Conservation (phyloP, 2,888 invertebrate species). For the Dysmachus trigonus region DNA sequence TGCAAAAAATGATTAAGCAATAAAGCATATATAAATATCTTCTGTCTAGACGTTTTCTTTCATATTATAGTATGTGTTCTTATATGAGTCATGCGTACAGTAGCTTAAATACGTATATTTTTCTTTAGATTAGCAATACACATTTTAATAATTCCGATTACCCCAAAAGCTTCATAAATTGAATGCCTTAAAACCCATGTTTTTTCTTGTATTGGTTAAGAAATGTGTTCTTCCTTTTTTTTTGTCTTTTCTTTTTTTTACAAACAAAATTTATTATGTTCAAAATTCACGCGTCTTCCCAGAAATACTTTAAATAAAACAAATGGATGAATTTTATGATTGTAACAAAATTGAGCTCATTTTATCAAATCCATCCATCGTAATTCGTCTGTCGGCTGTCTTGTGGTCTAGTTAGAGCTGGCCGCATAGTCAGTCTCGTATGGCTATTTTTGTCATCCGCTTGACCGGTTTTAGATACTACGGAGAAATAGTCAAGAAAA, state of each 20-base stretch:
- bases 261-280: neutral
- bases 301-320: constrained; percentile 7
- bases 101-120: neutral
- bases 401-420: neutral
- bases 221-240: too few species aligned
- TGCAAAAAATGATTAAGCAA: neutral
- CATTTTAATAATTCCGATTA: neutral
- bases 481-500: neutral
- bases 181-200: neutral
- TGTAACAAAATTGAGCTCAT: constrained; percentile 12
- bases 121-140: neutral
- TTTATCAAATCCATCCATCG: neutral
- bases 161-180: neutral
- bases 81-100: neutral
- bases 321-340: constrained; percentile 11
- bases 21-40: neutral
- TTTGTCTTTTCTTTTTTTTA: neutral
- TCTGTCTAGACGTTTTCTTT: neutral
- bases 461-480: constrained; percentile 26
- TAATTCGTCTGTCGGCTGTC: neutral
- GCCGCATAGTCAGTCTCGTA: neutral
- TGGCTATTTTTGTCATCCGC: constrained; percentile 21
- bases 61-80: neutral
- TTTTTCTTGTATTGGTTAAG: neutral
- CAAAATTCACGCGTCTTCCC: neutral